Evolutionary conservation across 2,797 vertebrate genomes (phyloP).

Genomic region (Crenuchus spilurus): DNA sequence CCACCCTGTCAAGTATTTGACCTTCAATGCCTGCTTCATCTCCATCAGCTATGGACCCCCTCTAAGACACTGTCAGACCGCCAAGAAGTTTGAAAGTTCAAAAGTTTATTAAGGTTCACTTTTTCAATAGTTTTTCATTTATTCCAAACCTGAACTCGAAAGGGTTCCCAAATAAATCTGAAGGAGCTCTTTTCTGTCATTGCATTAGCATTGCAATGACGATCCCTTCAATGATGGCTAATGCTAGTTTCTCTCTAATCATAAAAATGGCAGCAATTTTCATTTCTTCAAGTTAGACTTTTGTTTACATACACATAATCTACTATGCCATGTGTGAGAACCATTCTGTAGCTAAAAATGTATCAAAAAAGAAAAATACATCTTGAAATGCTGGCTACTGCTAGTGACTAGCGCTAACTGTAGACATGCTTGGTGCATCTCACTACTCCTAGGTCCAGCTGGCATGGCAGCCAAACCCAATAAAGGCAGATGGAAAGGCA

Average conservation of each 20-base stretch:
- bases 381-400: background rate
- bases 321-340: background rate
- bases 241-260: slow-evolving; percentile 6
- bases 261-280: slow-evolving; percentile 17
- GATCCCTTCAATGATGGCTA: slow-evolving; percentile 13
- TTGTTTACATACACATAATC: background rate
- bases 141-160: background rate
- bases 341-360: background rate
- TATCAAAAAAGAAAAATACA: too few relatives aligned
- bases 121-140: background rate
- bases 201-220: background rate
- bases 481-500: slow-evolving; percentile 48
- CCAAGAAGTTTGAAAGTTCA: slow-evolving; percentile 1
- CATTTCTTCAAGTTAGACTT: background rate
- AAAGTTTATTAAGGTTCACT: background rate
- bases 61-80: background rate
- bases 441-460: slow-evolving; percentile 20
- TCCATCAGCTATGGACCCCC: background rate
- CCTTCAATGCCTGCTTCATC: background rate
- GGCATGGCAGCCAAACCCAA: slow-evolving; percentile 23
- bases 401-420: slow-evolving; percentile 6
- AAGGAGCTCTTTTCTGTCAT: background rate
- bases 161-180: background rate
- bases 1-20: slow-evolving; percentile 1
- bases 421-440: slow-evolving; percentile 10